Evolutionary conservation across 37 sponge, comb jelly and placozoan species (phyloP).

Genomic region (Mnemiopsis leidyi): DNA sequence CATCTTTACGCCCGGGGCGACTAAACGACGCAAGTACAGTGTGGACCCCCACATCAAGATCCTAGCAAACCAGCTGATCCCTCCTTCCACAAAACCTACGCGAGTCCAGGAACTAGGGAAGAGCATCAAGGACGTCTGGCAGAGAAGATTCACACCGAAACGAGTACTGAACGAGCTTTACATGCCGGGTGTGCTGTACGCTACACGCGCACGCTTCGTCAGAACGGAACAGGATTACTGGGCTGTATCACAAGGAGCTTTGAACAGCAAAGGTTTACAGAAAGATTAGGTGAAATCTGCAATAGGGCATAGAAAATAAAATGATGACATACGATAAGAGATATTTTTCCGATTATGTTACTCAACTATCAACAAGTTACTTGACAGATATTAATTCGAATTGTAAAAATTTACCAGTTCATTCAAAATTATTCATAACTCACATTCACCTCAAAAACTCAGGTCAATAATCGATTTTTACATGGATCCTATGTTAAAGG

Average conservation of each 20-base stretch:
- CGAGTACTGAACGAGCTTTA: slow-evolving; percentile 11
- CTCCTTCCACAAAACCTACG: neutral
- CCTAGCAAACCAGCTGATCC: slow-evolving; percentile 14
- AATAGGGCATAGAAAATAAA: no score
- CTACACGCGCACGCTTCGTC: neutral
- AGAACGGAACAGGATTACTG: neutral
- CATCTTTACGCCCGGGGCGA: neutral
- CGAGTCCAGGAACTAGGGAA: neutral
- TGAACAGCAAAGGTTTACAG: neutral
- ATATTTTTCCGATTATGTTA: no score
- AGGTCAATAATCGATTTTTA: no score
- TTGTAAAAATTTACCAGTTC: no score
- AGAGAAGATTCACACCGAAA: neutral
- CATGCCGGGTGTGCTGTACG: slow-evolving; percentile 22
- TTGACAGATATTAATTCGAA: no score
- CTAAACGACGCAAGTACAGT: slow-evolving; percentile 18
- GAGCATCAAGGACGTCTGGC: slow-evolving; percentile 6
- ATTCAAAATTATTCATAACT: no score
- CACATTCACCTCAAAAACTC: no score
- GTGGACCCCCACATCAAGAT: neutral
- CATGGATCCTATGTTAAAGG: no score
- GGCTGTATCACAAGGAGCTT: neutral
- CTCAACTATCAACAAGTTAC: no score
- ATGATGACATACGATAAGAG: no score
- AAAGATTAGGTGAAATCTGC: no score